Percentiles rank a stretch among this genome's conserved stretches.
phyloP scores from a whole-genome alignment of 1,140 invertebrate genomes.

The Aphidius ervi region DNA sequence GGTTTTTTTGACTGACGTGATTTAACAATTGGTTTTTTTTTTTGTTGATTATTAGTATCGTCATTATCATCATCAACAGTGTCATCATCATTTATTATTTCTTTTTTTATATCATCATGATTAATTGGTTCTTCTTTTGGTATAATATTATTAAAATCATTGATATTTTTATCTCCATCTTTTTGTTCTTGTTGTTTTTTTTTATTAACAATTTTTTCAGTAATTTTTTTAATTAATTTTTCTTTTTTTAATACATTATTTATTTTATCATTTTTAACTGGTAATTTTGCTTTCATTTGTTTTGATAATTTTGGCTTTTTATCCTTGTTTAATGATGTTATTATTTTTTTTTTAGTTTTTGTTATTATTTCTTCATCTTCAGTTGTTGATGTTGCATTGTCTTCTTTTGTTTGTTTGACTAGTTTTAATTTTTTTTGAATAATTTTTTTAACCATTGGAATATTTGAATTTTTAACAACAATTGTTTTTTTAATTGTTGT shows the following conservation, averaged over 20 bases:
- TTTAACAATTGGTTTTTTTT: too few species aligned
- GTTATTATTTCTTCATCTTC: constrained; percentile 38
- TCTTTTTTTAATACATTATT: constrained; percentile 38
- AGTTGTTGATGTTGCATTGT: constrained; percentile 13
- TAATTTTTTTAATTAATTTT: constrained; percentile 37
- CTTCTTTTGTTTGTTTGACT: constrained; percentile 37
- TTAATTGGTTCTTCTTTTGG: constrained; percentile 31
- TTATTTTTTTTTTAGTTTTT: constrained; percentile 21
- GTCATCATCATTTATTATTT: not conserved
- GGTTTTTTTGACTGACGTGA: too few species aligned
- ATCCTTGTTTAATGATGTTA: constrained; percentile 25
- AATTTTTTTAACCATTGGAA: constrained; percentile 43
- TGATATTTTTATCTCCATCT: constrained; percentile 36
- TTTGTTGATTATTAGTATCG: too few species aligned
- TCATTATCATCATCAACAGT: too few species aligned
- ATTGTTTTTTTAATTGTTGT: constrained; percentile 47
- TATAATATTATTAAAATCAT: constrained; percentile 32
- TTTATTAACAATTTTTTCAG: constrained; percentile 40
- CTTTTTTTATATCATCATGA: constrained; percentile 31
- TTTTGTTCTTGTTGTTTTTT: constrained; percentile 41
- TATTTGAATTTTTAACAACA: constrained; percentile 42
- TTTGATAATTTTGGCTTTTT: constrained; percentile 43
- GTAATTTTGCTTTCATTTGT: constrained; percentile 43
- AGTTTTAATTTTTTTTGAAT: constrained; percentile 49
- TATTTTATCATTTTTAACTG: constrained; percentile 40